Base-by-base conservation (phyloP, 2,113 vertebrate species). In the Syngnathus floridae region DNA sequence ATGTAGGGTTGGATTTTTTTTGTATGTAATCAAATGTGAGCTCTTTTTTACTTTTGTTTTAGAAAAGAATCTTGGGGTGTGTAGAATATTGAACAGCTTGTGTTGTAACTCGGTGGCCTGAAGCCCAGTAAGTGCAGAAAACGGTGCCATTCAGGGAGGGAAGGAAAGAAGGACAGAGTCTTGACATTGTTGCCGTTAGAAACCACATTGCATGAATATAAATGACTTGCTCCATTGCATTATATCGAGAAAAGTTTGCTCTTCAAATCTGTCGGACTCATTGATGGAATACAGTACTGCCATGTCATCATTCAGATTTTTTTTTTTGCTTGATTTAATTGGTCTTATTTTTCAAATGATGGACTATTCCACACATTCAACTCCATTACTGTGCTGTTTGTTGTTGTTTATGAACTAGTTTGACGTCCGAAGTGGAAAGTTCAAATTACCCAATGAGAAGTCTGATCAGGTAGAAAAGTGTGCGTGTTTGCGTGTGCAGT, bases 161-260 rank as follows among this genome's bases (percentile, higher is more conserved):
- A 52, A 72, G 67, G 59, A 73, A 73, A 72, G 68, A 82, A 77
- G 82, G 67, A 73, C 26, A 31, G 79, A 72, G 75, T 82, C 79
- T 84, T 80, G 82, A 80, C 77, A 80, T 79, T 76, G 82, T 82
- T 82, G 79, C 76, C 36, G 72, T 71, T 77, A 78, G 81, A 76
- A 59, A 79, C 84, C 69, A 59, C 70, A 64, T 67, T 51, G 70
- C 72, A 35, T 86, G 75, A 86, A 88, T 90, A 87, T 87, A 77
- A 83, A 90, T 75, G 61, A 60, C 0, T 19, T 1, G 58, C 35
- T 58, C 26, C 26, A 26, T 26, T 26, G 1, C 26, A 26, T 26
- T 26, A 26, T 26, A 26, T 26, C 26, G 26, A 31, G 26, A 31
- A 31, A 31, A 31, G 26, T 31, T 31, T 31, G 26, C 2, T 31